Conservation (phyloP, 2,888 invertebrate genomes). For the Dione vanillae region DNA sequence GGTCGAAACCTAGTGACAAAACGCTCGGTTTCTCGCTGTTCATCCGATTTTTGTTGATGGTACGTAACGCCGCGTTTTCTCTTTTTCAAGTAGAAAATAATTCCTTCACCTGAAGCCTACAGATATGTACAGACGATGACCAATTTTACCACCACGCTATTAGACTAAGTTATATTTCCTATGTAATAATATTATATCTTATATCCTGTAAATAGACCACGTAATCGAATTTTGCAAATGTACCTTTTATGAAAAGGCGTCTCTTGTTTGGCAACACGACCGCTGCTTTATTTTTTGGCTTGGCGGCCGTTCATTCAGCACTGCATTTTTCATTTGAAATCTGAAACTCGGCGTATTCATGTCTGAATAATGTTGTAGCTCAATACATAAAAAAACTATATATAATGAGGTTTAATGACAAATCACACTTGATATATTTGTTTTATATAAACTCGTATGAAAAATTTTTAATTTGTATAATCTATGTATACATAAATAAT, state of each 20-base stretch:
- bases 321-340: constrained; percentile 78
- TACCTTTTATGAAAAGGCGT: constrained; percentile 60
- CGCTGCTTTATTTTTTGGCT: constrained; percentile 67
- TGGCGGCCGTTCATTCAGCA: constrained; percentile 66
- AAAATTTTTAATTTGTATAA: no score
- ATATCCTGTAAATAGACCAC: constrained; percentile 48
- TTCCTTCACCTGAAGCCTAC: no score
- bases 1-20: no score
- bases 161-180: neutral
- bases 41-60: no score
- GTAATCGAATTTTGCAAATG: constrained; percentile 50
- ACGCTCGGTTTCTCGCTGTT: no score
- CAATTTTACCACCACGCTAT: neutral
- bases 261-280: constrained; percentile 66
- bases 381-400: constrained; percentile 45
- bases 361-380: constrained; percentile 51
- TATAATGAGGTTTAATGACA: no score
- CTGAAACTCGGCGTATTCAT: constrained; percentile 58
- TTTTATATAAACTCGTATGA: no score
- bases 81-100: no score
- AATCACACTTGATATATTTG: neutral
- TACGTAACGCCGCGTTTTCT: no score
- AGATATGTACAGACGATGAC: no score
- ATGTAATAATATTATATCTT: constrained; percentile 2
- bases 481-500: no score